Conservation (phyloP, 1,140 invertebrate species). For the Formica selysi region DNA sequence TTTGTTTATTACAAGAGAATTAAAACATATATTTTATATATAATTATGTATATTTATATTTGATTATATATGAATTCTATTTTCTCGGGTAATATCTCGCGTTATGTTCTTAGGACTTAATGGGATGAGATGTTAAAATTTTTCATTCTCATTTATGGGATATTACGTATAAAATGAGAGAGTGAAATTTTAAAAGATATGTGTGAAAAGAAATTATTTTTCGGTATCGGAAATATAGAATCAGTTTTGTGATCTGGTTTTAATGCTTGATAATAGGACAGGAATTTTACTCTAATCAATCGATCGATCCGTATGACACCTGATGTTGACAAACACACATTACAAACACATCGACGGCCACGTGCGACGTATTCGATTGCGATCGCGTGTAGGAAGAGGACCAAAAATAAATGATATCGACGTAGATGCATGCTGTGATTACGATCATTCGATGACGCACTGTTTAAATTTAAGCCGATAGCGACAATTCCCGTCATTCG, state of each 20-base stretch:
- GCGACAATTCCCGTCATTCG: not conserved
- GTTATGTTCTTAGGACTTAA: no score
- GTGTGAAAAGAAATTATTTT: no score
- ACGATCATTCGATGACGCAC: not conserved
- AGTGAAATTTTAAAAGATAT: not conserved
- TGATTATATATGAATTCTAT: no score
- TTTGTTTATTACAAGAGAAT: no score
- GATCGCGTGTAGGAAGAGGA: not conserved
- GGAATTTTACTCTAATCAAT: conserved; percentile 20
- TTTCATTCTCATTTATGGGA: no score
- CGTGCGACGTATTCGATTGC: not conserved
- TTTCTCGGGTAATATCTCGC: no score
- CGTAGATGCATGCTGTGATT: not conserved
- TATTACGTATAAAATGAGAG: no score
- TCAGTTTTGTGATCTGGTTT: not conserved
- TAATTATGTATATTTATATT: no score
- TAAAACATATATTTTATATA: no score
- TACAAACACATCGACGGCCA: not conserved
- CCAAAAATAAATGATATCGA: conserved; percentile 24
- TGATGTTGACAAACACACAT: conserved; percentile 3
- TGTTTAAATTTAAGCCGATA: conserved; percentile 15
- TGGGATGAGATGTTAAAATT: no score
- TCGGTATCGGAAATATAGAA: not conserved
- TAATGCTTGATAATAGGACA: not conserved
- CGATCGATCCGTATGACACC: not conserved